Percentiles rank a stretch among this genome's conserved stretches.
These are phyloP conservation scores for Fregata magnificens DNA, from an alignment of 2,113 vertebrate species.

Conservation along the genomic window DNA sequence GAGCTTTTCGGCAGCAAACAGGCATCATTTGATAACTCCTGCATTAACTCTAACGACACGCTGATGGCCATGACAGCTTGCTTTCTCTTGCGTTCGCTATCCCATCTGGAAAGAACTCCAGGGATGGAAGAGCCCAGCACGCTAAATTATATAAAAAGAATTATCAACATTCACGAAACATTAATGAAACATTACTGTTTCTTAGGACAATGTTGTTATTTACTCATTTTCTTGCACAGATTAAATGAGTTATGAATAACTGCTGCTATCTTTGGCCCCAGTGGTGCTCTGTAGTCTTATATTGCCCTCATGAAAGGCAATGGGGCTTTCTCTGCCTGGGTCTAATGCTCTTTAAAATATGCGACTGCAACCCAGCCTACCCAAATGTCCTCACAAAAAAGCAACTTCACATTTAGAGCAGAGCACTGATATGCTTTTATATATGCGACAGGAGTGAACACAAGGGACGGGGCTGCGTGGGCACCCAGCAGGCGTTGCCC, in stretches of 20 bases:
- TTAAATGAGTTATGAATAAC: not conserved
- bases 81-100: not conserved
- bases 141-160: not conserved
- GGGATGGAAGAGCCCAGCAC: not conserved
- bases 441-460: accelerated
- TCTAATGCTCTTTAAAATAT: not conserved
- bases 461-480: no score
- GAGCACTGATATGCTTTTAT: accelerated
- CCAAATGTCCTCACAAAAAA: not conserved
- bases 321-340: not conserved
- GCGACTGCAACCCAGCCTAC: not conserved
- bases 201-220: not conserved
- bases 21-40: not conserved
- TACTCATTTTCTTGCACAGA: not conserved
- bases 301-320: not conserved
- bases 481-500: not conserved
- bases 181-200: not conserved
- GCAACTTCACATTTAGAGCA: accelerated
- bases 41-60: not conserved
- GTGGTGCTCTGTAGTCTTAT: no score
- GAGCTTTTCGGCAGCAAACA: not conserved
- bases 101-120: conserved; percentile 4
- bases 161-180: not conserved
- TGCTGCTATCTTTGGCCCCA: not conserved
- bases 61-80: not conserved